Conservation (phyloP, 2,888 invertebrate genomes). For the Eupsilia transversa region DNA sequence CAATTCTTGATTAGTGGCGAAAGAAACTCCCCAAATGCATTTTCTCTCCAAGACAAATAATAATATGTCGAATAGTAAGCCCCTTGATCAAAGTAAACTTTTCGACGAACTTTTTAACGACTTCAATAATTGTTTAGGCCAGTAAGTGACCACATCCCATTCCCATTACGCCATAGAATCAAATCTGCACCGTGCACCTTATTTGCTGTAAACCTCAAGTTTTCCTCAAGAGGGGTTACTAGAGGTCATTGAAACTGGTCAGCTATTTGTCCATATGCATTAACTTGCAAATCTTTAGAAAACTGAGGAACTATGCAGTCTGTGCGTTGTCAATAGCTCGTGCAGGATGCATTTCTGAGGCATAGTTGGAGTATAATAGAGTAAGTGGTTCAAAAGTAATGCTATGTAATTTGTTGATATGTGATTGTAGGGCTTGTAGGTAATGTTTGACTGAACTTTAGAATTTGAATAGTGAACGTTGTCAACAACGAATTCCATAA, state of each 20-base stretch:
- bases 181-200: background rate
- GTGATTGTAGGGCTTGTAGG: background rate
- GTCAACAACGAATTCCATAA: too few species aligned
- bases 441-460: background rate
- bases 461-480: too few species aligned
- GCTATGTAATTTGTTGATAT: background rate
- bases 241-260: slow-evolving; percentile 39
- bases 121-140: background rate
- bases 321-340: slow-evolving; percentile 44
- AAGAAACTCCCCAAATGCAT: background rate
- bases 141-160: background rate
- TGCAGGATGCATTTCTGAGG: slow-evolving; percentile 45
- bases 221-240: slow-evolving; percentile 8
- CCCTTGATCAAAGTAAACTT: background rate
- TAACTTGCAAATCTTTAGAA: slow-evolving; percentile 59
- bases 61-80: background rate
- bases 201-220: background rate
- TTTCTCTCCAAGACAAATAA: too few species aligned
- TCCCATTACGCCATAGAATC: background rate
- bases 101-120: too few species aligned
- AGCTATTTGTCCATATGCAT: slow-evolving; percentile 46
- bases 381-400: slow-evolving; percentile 36
- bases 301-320: slow-evolving; percentile 24
- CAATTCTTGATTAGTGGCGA: background rate
- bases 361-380: slow-evolving; percentile 42